These are phyloP conservation scores for Carettochelys insculpta DNA, from an alignment of 2,113 vertebrate species.

Conservation along the genomic window DNA sequence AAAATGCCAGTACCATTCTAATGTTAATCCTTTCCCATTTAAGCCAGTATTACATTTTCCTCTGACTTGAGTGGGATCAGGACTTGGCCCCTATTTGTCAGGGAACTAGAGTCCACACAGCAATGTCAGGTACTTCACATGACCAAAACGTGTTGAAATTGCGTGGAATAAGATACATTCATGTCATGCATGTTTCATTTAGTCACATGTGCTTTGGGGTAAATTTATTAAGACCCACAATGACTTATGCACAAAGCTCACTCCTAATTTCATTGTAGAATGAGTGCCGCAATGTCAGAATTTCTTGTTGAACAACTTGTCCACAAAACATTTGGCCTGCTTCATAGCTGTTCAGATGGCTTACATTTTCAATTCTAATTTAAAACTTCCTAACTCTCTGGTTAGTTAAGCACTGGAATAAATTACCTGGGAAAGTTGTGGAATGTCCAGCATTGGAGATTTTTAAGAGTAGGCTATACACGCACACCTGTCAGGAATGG, in stretches of 20 bases:
- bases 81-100: not conserved
- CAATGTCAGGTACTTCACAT: not conserved
- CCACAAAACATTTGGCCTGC: not conserved
- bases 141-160: not conserved
- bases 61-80: not conserved
- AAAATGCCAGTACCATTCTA: not conserved
- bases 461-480: too few relatives aligned
- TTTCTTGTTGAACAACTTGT: not conserved
- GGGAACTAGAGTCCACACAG: not conserved
- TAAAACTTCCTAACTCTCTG: too few relatives aligned
- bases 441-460: too few relatives aligned
- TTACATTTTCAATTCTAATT: not conserved
- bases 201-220: not conserved
- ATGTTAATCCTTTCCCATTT: not conserved
- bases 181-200: not conserved
- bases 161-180: not conserved
- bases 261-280: not conserved
- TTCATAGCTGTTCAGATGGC: not conserved
- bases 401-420: too few relatives aligned
- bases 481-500: too few relatives aligned
- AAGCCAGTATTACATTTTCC: not conserved
- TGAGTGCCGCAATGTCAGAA: not conserved
- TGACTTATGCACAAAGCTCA: conserved; percentile 4
- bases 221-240: not conserved
- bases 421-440: too few relatives aligned